Conservation (phyloP, 2,797 vertebrate species). For the Buphagus erythrorhynchus region DNA sequence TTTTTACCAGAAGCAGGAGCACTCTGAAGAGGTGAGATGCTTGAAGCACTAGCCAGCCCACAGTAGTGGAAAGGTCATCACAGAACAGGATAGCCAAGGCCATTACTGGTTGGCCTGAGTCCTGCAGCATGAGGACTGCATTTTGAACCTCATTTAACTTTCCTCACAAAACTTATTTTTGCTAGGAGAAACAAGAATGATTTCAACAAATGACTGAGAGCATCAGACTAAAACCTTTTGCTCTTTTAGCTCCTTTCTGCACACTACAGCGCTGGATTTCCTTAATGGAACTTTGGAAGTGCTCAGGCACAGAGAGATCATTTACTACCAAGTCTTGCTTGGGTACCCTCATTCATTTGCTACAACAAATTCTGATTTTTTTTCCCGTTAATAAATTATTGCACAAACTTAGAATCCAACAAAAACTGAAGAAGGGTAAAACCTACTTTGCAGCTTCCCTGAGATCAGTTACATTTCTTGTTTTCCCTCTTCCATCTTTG, state of each 20-base stretch:
- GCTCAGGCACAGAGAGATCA: not conserved
- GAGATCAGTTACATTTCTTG: constrained; percentile 86
- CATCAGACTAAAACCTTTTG: not conserved
- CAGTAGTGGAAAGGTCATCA: not conserved
- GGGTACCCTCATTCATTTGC: not conserved
- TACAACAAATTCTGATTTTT: not conserved
- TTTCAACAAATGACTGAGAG: not conserved
- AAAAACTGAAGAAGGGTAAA: not conserved
- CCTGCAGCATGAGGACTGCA: not conserved
- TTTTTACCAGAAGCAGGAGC: not conserved
- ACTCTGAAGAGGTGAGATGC: not conserved
- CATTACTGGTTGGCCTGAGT: not conserved
- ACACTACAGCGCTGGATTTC: not conserved
- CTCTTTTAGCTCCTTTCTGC: not conserved
- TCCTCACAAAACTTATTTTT: not conserved
- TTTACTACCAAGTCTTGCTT: not conserved
- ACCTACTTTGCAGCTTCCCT: constrained; percentile 91
- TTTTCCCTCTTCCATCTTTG: constrained; percentile 85
- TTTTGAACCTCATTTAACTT: not conserved
- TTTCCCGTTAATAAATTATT: not conserved
- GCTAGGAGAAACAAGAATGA: not conserved
- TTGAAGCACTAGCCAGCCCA: not conserved
- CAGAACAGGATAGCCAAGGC: not conserved
- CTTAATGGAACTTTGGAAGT: not conserved
- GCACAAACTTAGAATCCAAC: not conserved